A percentile compares a stretch with the other conserved stretches of the same genome.
Evolutionary conservation across 92 coral and sea anemone species (phyloP).

Genomic region (Scolanthus callimorphus): DNA sequence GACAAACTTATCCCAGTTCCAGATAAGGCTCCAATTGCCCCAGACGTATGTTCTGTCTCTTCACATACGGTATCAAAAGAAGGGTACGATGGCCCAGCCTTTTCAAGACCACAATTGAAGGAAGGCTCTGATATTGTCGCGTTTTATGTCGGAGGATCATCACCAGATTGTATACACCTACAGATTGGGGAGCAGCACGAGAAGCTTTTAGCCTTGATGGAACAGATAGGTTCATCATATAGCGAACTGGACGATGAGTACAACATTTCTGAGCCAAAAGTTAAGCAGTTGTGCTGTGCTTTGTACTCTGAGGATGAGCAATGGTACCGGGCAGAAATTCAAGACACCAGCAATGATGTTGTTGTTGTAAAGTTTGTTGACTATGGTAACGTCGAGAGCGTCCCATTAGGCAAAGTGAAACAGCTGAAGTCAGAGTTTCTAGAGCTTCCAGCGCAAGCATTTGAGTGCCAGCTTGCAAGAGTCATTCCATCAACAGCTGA

Average conservation of each 20-base stretch:
- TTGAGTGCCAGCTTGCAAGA: conserved; percentile 43
- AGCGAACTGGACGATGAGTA: conserved; percentile 49
- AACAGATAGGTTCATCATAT: conserved; percentile 51
- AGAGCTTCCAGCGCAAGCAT: conserved; percentile 61
- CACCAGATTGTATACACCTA: conserved; percentile 39
- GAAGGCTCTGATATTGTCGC: conserved; percentile 17
- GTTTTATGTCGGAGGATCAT: conserved; percentile 21
- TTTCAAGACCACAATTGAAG: neutral
- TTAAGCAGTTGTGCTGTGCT: conserved; percentile 65
- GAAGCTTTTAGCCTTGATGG: conserved; percentile 64
- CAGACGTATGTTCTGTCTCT: neutral
- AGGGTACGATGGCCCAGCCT: neutral
- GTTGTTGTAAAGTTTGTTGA: conserved; percentile 68
- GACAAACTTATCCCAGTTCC: neutral
- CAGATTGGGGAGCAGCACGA: conserved; percentile 34
- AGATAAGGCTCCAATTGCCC: neutral
- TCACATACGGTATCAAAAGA: neutral
- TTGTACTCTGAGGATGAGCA: conserved; percentile 64
- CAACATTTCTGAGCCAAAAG: conserved; percentile 19
- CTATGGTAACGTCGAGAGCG: conserved; percentile 66
- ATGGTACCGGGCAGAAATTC: conserved; percentile 79
- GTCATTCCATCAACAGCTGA: conserved; percentile 26
- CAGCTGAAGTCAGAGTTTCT: conserved; percentile 53
- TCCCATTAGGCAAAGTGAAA: conserved; percentile 39
- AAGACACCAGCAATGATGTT: conserved; percentile 23